Base-by-base conservation (phyloP, 2,888 invertebrate genomes). In the Anticlea derivata region DNA sequence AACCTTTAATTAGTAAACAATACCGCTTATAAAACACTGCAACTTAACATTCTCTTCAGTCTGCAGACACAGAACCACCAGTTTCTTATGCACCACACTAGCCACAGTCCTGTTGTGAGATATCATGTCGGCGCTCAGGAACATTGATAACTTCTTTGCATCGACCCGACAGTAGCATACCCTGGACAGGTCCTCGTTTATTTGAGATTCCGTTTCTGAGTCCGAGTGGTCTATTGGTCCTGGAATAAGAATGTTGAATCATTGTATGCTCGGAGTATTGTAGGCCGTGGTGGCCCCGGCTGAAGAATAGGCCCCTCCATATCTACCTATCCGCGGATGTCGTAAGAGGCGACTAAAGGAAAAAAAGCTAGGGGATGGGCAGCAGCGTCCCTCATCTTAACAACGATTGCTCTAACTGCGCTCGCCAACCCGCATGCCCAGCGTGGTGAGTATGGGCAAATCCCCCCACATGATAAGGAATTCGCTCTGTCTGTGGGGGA, bases 1-100 rank as follows among this genome's bases (percentile, higher is more conserved):
- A n/a, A n/a, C n/a, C n/a, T 37, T 37, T 20, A 46, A 24, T 46
- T 33, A 88, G 73, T 79, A 88, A 11, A 87, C 84, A 66, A 95
- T 92, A 13, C 96, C 95, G 57, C 94, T 95, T 61, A 97, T 92
- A 79, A 96, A 95, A 75, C 96, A 96, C 81, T 96, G 95, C 53
- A 97, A 87, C 8, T 93, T 93, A 5, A 97, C 92, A 77, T 95
- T 94, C 45, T 94, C 94, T 52, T 95, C 93, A 11, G 95, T 92
- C 61, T 94, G 93, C 55, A 97, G 84, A 66, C 94, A 93, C 67
- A 97, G 81, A 71, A 96, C 95, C 0, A 96, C 93, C 67, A 96
- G 91, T 72, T 92, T 93, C 55, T 94, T 94, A 56, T 95, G 92
- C 13, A 95, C 92, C 52, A 97, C 94, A 73, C 95, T 95, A 72